Conservation (phyloP, 2,797 vertebrate species). For the Acipenser ruthenus region DNA sequence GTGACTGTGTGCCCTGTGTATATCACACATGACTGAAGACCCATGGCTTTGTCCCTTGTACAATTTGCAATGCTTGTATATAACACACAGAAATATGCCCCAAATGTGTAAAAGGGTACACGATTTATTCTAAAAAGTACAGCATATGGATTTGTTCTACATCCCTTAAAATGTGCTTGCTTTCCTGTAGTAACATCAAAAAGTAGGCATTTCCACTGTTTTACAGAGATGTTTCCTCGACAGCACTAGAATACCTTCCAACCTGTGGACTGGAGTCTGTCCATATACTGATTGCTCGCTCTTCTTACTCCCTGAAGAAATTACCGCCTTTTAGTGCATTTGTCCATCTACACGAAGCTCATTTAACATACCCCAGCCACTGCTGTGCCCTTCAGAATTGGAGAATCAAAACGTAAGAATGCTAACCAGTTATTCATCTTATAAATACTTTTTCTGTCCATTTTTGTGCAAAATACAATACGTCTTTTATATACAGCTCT, state of each 20-base stretch:
- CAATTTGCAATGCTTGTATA: too few species aligned
- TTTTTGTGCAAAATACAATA: too few species aligned
- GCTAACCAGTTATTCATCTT: background rate
- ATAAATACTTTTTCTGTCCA: background rate
- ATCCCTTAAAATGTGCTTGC: too few species aligned
- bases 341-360: slow-evolving; percentile 62
- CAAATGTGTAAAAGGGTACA: too few species aligned
- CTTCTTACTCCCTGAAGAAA: slow-evolving; percentile 68
- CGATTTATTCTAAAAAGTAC: too few species aligned
- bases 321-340: slow-evolving; percentile 68
- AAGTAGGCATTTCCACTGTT: slow-evolving; percentile 12
- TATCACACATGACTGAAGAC: too few species aligned
- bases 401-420: slow-evolving; percentile 58
- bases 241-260: slow-evolving; percentile 65
- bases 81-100: too few species aligned
- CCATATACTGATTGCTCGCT: slow-evolving; percentile 62
- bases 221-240: slow-evolving; percentile 75
- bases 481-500: too few species aligned
- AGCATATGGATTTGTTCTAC: too few species aligned
- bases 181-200: background rate
- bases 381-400: slow-evolving; percentile 73
- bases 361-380: slow-evolving; percentile 79
- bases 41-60: too few species aligned
- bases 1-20: too few species aligned
- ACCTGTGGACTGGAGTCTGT: slow-evolving; percentile 66